A percentile compares a stretch with the other conserved stretches of the same genome.
Evolutionary conservation across 2,888 invertebrate genomes (phyloP).

Genomic region (Leptarthrus brevirostris): DNA sequence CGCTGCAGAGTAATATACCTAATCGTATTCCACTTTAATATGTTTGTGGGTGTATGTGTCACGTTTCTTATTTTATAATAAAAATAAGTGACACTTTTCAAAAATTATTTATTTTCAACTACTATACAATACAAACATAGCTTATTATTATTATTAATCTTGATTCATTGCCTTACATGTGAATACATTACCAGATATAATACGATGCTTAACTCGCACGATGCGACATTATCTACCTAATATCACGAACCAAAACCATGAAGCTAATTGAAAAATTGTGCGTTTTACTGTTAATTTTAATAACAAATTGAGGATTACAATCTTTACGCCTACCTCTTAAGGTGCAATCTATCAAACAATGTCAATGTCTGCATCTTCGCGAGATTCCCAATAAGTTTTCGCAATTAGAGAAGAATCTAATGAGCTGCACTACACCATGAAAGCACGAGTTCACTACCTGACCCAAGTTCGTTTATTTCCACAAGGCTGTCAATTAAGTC

Average conservation of each 20-base stretch:
- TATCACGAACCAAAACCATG: not conserved
- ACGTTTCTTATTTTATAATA: too few species aligned
- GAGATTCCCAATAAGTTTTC: slow-evolving; percentile 23
- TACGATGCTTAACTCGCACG: too few species aligned
- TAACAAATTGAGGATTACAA: slow-evolving; percentile 31
- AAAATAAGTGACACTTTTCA: too few species aligned
- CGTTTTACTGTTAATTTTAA: not conserved
- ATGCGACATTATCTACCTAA: not conserved
- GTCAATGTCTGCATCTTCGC: slow-evolving; percentile 7
- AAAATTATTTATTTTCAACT: too few species aligned
- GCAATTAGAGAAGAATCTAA: slow-evolving; percentile 40
- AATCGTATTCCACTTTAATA: too few species aligned
- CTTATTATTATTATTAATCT: too few species aligned
- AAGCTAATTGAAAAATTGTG: not conserved
- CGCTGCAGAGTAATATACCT: too few species aligned
- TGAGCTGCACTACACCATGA: slow-evolving; percentile 35
- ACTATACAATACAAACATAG: too few species aligned
- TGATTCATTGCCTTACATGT: too few species aligned
- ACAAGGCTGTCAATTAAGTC: slow-evolving; percentile 36
- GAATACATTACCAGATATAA: too few species aligned
- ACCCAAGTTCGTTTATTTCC: slow-evolving; percentile 14
- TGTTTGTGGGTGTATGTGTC: too few species aligned
- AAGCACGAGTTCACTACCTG: slow-evolving; percentile 37
- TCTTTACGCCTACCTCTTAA: not conserved
- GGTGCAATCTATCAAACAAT: slow-evolving; percentile 8